Base-by-base conservation (phyloP, 2,888 invertebrate genomes). In the Rhagonycha lutea region DNA sequence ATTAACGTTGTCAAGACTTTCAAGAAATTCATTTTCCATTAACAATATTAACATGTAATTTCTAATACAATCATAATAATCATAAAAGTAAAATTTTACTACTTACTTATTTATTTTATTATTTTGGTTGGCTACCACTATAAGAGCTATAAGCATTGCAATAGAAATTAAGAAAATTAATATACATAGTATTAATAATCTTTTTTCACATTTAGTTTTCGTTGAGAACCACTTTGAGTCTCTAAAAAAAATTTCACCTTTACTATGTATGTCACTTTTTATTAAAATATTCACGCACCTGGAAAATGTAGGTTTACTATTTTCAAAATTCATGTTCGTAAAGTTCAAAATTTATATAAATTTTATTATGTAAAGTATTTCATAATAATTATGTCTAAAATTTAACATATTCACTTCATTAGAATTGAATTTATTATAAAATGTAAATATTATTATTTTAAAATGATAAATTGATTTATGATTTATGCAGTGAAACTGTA, bases 211-310 rank as follows among this genome's bases (percentile, higher is more conserved):
- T 79, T 92, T 90, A 62, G 93, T 94, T 81, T 94, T 90, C 78
- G 94, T 90, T 81, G 92, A 92, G 94, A 94, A 94, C 94, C 94
- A 94, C 88, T 93, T 93, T 82, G 94, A 93, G 87, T 94, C 93
- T 89, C 94, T 94, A 88, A 62, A 90, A 90, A 8, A 68, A 47
- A 7, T 47, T n/a, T 2, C n/a, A 2, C 7, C 2, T 47, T n/a
- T 2, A 1, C n/a, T n/a, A 7, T 12, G 7, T n/a, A 47, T 12
- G n/a, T 2, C 47, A n/a, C 7, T n/a, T 47, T 47, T n/a, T 7
- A 7, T 0, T 28, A 12, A 32, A n/a, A 47, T 47, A 47, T 5
- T 5, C n/a, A 47, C 47, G 1, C 7, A 47, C 47, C 47, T 47
- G n/a, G 47, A 47, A 47, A 47, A 47, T 7, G n/a, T 47, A 1